A percentile compares a stretch with the other conserved stretches of the same genome.
These are phyloP conservation scores for Hyperoplus immaculatus DNA, from an alignment of 2,797 vertebrate genomes.

Conservation along the genomic window DNA sequence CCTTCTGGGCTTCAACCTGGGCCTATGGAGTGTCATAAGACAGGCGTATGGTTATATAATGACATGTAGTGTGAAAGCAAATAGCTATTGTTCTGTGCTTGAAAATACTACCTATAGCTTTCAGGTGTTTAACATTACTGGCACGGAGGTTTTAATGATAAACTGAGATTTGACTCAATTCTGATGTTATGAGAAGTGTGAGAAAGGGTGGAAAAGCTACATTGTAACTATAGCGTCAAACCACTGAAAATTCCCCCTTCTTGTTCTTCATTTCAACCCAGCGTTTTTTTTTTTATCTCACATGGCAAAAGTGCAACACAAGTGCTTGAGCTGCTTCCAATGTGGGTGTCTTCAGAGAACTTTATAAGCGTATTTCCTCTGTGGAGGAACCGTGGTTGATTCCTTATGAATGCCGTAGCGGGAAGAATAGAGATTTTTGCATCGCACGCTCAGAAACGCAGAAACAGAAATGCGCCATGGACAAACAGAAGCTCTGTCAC, in stretches of 20 bases:
- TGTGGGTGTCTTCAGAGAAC: conserved; percentile 9
- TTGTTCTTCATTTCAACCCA: not conserved
- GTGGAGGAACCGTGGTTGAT: conserved; percentile 27
- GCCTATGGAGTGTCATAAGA: conserved; percentile 81
- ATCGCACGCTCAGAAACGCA: conserved; percentile 25
- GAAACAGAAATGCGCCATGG: conserved; percentile 41
- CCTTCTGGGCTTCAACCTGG: conserved; percentile 94
- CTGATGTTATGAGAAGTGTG: not conserved
- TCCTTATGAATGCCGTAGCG: conserved; percentile 39
- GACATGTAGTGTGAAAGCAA: not conserved
- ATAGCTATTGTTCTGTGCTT: not conserved
- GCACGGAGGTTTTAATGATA: not conserved
- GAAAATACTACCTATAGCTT: conserved; percentile 2
- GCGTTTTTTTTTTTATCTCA: not conserved
- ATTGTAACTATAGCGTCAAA: conserved; percentile 2
- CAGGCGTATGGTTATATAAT: not conserved
- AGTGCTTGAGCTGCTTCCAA: not conserved
- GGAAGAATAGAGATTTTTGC: conserved; percentile 12
- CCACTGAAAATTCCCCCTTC: not conserved
- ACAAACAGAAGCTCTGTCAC: conserved; percentile 72
- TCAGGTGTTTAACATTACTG: not conserved
- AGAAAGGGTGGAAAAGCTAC: conserved; percentile 2
- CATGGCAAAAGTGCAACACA: not conserved
- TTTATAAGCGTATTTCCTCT: conserved; percentile 37
- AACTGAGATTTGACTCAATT: conserved; percentile 1